These are phyloP conservation scores for Papilio xuthus DNA, from an alignment of 1,140 invertebrate genomes.

Conservation along the genomic window DNA sequence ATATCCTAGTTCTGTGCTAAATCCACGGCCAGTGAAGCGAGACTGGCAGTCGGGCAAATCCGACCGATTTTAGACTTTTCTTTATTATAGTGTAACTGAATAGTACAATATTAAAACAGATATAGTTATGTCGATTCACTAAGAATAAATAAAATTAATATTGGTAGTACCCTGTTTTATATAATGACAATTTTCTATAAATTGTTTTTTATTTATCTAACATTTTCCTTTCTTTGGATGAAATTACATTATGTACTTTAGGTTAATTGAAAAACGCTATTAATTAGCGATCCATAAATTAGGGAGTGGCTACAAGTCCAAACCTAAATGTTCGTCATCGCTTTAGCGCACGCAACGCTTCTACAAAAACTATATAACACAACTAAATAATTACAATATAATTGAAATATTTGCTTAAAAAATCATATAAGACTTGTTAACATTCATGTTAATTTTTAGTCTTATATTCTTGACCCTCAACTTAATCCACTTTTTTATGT, in stretches of 20 bases:
- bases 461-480: background rate
- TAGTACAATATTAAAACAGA: background rate
- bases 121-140: background rate
- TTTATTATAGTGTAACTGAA: background rate
- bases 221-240: background rate
- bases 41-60: background rate
- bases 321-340: background rate
- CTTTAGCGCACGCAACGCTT: background rate
- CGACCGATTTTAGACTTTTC: background rate
- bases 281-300: background rate
- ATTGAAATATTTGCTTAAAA: background rate
- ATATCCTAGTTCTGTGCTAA: conserved; percentile 3
- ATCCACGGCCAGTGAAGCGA: conserved; percentile 1
- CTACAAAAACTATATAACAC: too few species aligned
- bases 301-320: background rate
- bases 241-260: background rate
- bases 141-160: background rate
- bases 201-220: too few species aligned
- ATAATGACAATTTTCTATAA: too few species aligned
- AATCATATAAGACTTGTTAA: too few species aligned
- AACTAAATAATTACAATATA: too few species aligned
- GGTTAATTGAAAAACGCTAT: conserved; percentile 1
- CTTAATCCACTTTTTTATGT: too few species aligned
- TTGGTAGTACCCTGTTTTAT: too few species aligned
- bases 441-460: too few species aligned